Evolutionary conservation across 2,888 invertebrate species (phyloP).

Genomic region (Parochlus steinenii): DNA sequence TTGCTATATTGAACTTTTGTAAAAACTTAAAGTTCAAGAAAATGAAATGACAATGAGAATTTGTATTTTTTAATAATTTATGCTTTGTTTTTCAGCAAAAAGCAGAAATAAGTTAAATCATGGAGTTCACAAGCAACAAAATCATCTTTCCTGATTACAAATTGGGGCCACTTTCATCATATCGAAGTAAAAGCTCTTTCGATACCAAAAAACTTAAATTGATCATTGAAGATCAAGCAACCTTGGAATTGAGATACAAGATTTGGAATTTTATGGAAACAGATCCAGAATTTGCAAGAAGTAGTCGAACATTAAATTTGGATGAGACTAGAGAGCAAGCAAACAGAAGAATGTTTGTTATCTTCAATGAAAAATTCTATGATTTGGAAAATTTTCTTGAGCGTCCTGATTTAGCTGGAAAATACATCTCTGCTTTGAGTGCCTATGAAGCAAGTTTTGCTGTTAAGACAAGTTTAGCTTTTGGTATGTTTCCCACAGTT

Average conservation of each 20-base stretch:
- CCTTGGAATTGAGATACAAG: slow-evolving; percentile 19
- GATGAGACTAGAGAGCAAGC: slow-evolving; percentile 40
- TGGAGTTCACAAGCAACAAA: no score
- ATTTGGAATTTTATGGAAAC: slow-evolving; percentile 39
- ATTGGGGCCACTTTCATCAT: slow-evolving; percentile 43
- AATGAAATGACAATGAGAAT: no score
- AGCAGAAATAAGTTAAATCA: no score
- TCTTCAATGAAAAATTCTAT: slow-evolving; percentile 47
- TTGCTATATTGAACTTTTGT: no score
- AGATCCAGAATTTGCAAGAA: slow-evolving; percentile 39
- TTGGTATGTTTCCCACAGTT: slow-evolving; percentile 47
- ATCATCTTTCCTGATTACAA: slow-evolving; percentile 40
- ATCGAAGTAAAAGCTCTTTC: slow-evolving; percentile 45
- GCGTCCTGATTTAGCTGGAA: slow-evolving; percentile 33
- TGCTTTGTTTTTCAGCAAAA: no score
- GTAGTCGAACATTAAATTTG: slow-evolving; percentile 31
- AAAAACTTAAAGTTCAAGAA: no score
- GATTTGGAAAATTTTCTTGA: slow-evolving; percentile 22
- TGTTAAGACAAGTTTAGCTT: slow-evolving; percentile 47
- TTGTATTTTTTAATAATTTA: no score
- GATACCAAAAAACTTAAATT: slow-evolving; percentile 46
- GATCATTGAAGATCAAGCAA: slow-evolving; percentile 35
- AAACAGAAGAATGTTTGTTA: slow-evolving; percentile 40
- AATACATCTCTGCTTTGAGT: slow-evolving; percentile 37
- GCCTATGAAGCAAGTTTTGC: slow-evolving; percentile 43